These are phyloP conservation scores for Scrobipalpa atriplicella DNA, from an alignment of 2,888 invertebrate species.

Conservation along the genomic window DNA sequence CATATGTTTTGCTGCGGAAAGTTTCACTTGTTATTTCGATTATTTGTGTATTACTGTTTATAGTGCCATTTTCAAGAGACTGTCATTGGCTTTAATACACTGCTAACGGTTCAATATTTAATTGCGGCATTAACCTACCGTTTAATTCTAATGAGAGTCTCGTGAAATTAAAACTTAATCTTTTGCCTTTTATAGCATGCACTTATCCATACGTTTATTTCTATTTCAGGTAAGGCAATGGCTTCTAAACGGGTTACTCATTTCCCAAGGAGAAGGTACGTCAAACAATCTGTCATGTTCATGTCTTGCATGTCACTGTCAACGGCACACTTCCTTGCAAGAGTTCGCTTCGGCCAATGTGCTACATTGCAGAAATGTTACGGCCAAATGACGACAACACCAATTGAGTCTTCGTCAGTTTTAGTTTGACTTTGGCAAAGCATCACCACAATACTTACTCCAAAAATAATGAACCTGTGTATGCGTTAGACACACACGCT, in stretches of 20 bases:
- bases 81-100: background rate
- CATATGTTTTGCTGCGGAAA: constrained; percentile 34
- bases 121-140: too few species aligned
- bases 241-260: constrained; percentile 74
- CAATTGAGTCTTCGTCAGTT: constrained; percentile 42
- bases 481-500: constrained; percentile 61
- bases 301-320: constrained; percentile 21
- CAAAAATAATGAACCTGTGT: constrained; percentile 62
- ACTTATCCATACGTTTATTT: constrained; percentile 46
- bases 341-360: constrained; percentile 47
- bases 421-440: constrained; percentile 34
- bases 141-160: background rate
- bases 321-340: constrained; percentile 24
- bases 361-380: constrained; percentile 46
- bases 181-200: background rate
- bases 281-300: constrained; percentile 58
- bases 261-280: constrained; percentile 68
- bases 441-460: constrained; percentile 43
- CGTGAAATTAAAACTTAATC: background rate
- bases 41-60: background rate
- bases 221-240: constrained; percentile 80
- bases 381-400: constrained; percentile 42
- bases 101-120: too few species aligned
- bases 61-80: background rate
- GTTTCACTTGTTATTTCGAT: constrained; percentile 27